A percentile compares a stretch with the other conserved stretches of the same genome.
phyloP scores from a whole-genome alignment of 2,888 invertebrate species.

The Cephus rjabovi region DNA sequence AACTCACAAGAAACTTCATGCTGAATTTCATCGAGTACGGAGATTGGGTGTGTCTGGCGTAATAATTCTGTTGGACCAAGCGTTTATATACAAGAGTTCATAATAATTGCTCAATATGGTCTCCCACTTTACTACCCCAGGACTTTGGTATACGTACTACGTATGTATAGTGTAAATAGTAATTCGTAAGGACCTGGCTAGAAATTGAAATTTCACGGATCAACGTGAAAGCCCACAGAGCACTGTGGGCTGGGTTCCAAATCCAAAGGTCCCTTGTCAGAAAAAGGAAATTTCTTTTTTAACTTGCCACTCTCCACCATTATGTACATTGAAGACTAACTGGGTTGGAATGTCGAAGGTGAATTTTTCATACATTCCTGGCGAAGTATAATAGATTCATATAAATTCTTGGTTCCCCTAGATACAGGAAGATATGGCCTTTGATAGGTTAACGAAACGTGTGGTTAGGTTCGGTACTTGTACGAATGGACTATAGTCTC shows the following conservation, averaged over 20 bases:
- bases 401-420: no score
- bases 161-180: background rate
- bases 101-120: conserved; percentile 25
- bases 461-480: no score
- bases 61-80: conserved; percentile 1
- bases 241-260: background rate
- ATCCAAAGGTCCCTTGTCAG: background rate
- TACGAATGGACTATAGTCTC: no score
- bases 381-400: no score
- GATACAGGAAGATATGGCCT: no score
- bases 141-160: conserved; percentile 9
- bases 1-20: conserved; percentile 31
- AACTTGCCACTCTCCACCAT: no score
- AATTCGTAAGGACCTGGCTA: conserved; percentile 4
- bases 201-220: conserved; percentile 23
- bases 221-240: conserved; percentile 17
- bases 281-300: no score
- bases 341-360: no score
- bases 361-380: no score
- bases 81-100: conserved; percentile 26
- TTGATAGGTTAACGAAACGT: no score
- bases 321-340: no score
- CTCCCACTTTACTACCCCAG: conserved; percentile 10
- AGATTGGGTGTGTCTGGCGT: conserved; percentile 14
- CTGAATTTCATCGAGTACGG: conserved; percentile 11